Evolutionary conservation across 1,140 invertebrate species (phyloP).

Genomic region (Drosophila bifasciata): DNA sequence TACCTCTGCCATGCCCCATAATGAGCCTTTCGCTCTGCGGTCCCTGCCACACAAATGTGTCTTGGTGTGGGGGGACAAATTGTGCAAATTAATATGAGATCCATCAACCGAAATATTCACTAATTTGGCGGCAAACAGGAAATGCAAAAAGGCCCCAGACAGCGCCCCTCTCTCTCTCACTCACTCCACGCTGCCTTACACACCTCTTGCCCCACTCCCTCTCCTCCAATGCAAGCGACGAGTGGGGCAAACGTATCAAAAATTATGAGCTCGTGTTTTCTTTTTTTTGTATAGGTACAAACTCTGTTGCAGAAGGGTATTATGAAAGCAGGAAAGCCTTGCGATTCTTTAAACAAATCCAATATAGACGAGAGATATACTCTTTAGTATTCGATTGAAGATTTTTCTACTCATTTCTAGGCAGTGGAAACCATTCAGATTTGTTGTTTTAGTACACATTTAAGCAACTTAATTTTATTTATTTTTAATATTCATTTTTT

Average conservation of each 20-base stretch:
- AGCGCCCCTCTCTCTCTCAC: slow-evolving; percentile 14
- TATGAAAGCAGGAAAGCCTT: no score
- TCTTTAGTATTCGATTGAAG: no score
- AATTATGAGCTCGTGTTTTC: slow-evolving; percentile 36
- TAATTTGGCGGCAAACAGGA: slow-evolving; percentile 72
- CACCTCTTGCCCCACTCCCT: background rate
- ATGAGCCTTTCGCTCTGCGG: background rate
- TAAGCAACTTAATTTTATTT: no score
- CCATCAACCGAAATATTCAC: slow-evolving; percentile 57
- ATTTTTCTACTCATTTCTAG: no score
- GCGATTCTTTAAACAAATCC: no score
- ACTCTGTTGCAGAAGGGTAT: no score
- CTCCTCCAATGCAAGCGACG: no score
- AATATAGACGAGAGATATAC: no score
- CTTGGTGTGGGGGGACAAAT: slow-evolving; percentile 46
- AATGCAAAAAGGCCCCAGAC: slow-evolving; percentile 50
- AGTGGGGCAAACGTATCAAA: slow-evolving; percentile 54
- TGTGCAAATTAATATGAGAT: slow-evolving; percentile 73
- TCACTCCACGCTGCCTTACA: background rate
- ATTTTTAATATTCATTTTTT: no score
- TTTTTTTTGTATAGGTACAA: slow-evolving; percentile 24
- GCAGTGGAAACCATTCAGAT: no score
- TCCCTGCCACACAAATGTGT: background rate
- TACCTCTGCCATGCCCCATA: background rate
- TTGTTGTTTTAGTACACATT: no score